phyloP scores from a whole-genome alignment of 1,140 invertebrate species.

The Drosophila aff. region DNA sequence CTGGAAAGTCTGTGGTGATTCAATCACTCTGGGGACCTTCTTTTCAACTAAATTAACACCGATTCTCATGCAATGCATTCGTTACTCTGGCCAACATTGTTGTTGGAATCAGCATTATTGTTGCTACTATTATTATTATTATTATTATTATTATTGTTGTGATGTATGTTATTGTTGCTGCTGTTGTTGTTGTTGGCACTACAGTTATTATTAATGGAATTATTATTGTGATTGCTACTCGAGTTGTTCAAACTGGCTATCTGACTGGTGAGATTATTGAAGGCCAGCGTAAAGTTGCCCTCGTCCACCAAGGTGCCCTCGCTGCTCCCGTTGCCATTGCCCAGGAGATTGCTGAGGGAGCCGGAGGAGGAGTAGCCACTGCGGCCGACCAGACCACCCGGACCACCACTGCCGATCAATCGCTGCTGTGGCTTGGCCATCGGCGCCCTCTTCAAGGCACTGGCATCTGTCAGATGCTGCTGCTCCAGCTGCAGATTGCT shows the following conservation, averaged over 20 bases:
- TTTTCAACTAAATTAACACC: slow-evolving; percentile 70
- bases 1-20: slow-evolving; percentile 36
- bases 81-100: slow-evolving; percentile 76
- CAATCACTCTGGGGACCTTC: slow-evolving; percentile 17
- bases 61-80: slow-evolving; percentile 81
- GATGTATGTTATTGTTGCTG: slow-evolving; percentile 38
- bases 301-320: slow-evolving; percentile 73
- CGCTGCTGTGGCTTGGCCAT: slow-evolving; percentile 64
- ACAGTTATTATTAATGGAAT: slow-evolving; percentile 32
- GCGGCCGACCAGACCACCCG: slow-evolving; percentile 16
- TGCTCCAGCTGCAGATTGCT: slow-evolving; percentile 64
- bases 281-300: slow-evolving; percentile 66
- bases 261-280: slow-evolving; percentile 72
- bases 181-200: slow-evolving; percentile 21
- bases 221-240: slow-evolving; percentile 29
- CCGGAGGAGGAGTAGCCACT: slow-evolving; percentile 45
- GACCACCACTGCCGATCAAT: slow-evolving; percentile 34
- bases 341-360: slow-evolving; percentile 56
- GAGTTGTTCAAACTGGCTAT: slow-evolving; percentile 71
- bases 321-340: slow-evolving; percentile 60
- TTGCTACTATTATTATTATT: slow-evolving; percentile 41
- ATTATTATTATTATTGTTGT: slow-evolving; percentile 15
- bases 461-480: slow-evolving; percentile 27
- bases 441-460: slow-evolving; percentile 38
- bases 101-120: slow-evolving; percentile 72